Percentiles rank a stretch among this genome's conserved stretches.
These are phyloP conservation scores for Hexactinellida sp. DNA, from an alignment of 37 sponge, comb jelly and placozoan genomes.

Conservation along the genomic window DNA sequence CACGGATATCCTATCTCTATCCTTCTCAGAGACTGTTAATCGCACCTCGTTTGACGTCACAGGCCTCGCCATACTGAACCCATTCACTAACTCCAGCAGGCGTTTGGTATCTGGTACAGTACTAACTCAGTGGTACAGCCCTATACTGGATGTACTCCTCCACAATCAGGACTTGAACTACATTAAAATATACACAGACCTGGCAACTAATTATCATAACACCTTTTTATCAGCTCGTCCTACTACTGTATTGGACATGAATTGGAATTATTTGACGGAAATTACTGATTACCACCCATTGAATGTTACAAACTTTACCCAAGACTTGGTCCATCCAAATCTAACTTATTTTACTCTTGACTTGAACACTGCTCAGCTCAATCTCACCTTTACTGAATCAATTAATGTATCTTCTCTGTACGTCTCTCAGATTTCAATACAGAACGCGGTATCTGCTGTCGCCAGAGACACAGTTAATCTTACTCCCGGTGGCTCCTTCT, in stretches of 20 bases:
- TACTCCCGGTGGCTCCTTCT: background rate
- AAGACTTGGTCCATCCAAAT: slow-evolving; percentile 39
- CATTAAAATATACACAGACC: slow-evolving; percentile 49
- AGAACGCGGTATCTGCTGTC: background rate
- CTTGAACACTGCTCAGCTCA: slow-evolving; percentile 33
- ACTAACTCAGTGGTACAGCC: slow-evolving; percentile 30
- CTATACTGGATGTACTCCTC: slow-evolving; percentile 42
- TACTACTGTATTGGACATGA: slow-evolving; percentile 53
- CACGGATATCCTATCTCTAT: background rate
- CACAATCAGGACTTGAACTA: slow-evolving; percentile 58
- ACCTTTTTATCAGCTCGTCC: slow-evolving; percentile 43
- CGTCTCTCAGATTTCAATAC: slow-evolving; percentile 34
- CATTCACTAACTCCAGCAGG: slow-evolving; percentile 42
- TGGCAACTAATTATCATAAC: slow-evolving; percentile 34
- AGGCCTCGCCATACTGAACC: slow-evolving; percentile 54
- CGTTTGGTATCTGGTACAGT: slow-evolving; percentile 47
- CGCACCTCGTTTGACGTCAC: slow-evolving; percentile 33
- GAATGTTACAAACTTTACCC: slow-evolving; percentile 22
- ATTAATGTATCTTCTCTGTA: slow-evolving; percentile 44
- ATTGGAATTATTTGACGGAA: slow-evolving; percentile 33
- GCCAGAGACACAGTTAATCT: background rate
- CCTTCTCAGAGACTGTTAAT: background rate
- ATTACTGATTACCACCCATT: slow-evolving; percentile 26
- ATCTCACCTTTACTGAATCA: slow-evolving; percentile 58
- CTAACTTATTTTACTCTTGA: slow-evolving; percentile 54